Conservation (phyloP, 30 jellyfish, hydroid and myxozoan species). For the Turritopsis rubra region DNA sequence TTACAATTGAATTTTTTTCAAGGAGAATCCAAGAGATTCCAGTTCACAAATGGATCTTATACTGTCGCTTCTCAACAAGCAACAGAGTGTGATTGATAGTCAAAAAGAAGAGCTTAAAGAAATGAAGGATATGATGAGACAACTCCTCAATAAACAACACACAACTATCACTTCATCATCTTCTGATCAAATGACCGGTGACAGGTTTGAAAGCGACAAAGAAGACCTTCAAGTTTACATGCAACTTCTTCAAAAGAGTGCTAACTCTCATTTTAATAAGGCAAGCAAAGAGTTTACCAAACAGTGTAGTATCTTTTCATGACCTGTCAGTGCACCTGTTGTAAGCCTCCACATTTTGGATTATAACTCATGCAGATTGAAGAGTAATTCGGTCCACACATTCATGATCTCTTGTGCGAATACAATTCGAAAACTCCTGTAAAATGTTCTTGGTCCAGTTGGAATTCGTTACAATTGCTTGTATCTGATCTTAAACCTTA, state of each 20-base stretch:
- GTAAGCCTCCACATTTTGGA: no score
- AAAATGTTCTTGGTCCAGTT: no score
- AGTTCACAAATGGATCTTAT: neutral
- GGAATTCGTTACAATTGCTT: no score
- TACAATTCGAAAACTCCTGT: no score
- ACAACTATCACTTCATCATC: neutral
- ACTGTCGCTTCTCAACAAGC: constrained; percentile 10
- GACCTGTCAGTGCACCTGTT: no score
- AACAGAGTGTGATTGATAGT: constrained; percentile 10
- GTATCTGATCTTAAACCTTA: no score
- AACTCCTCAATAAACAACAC: neutral
- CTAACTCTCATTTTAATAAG: constrained; percentile 49
- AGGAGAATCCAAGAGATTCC: neutral
- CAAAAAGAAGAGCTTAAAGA: constrained; percentile 34
- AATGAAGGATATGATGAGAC: constrained; percentile 33
- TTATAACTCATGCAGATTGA: no score
- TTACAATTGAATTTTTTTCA: neutral
- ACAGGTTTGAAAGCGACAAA: neutral
- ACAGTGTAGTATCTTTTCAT: constrained; percentile 65
- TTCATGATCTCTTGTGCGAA: no score
- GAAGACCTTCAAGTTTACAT: constrained; percentile 39
- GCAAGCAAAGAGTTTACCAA: constrained; percentile 57
- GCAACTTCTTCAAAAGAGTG: constrained; percentile 72
- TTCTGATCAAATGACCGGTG: neutral
- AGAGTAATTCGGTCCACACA: no score